A percentile compares a stretch with the other conserved stretches of the same genome.
Conservation (phyloP, 1,140 invertebrate genomes). For the Pantala flavescens region DNA sequence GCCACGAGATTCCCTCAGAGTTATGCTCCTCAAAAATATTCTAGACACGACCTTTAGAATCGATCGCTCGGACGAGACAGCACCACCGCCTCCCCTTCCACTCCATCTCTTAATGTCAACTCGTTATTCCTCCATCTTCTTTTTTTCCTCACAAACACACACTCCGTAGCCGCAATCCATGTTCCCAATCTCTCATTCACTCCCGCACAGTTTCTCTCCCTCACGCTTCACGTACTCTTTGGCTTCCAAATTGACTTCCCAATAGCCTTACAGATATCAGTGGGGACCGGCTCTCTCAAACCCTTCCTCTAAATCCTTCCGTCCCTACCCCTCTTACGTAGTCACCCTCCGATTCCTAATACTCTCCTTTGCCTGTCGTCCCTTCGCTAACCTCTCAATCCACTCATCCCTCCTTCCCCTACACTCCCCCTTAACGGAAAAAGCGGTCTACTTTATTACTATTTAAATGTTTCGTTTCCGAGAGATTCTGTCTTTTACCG, state of each 20-base stretch:
- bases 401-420: slow-evolving; percentile 15
- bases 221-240: not conserved
- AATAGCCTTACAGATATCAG: slow-evolving; percentile 9
- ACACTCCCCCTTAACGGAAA: slow-evolving; percentile 20
- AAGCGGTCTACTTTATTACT: too few species aligned
- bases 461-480: too few species aligned
- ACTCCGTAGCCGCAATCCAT: not conserved
- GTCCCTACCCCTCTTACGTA: not conserved
- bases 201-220: not conserved
- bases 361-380: not conserved
- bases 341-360: not conserved
- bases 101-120: not conserved
- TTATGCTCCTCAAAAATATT: too few species aligned
- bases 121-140: not conserved
- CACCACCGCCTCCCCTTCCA: not conserved
- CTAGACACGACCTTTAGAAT: too few species aligned
- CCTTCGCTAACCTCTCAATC: not conserved
- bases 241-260: slow-evolving; percentile 7
- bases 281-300: not conserved
- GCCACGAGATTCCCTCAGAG: too few species aligned
- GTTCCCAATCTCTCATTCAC: not conserved
- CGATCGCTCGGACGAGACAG: not conserved
- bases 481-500: too few species aligned
- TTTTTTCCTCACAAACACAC: not conserved
- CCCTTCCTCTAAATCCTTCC: not conserved